A percentile compares a stretch with the other conserved stretches of the same genome.
Evolutionary conservation across 2,797 vertebrate genomes (phyloP).

Genomic region (Poecilia picta): DNA sequence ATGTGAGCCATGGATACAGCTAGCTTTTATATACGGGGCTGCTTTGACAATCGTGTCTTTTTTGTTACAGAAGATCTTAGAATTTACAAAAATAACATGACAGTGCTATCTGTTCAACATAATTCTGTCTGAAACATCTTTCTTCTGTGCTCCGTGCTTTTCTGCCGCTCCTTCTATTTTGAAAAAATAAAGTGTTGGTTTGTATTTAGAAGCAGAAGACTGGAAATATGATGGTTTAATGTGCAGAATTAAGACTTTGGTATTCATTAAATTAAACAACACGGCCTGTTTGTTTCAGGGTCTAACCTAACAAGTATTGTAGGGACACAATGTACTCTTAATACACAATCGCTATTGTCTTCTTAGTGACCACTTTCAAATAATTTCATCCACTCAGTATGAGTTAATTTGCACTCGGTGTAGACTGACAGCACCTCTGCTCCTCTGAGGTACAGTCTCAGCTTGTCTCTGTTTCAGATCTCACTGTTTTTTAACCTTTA

Average conservation of each 20-base stretch:
- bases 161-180: conserved; percentile 6
- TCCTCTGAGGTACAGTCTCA: conserved; percentile 17
- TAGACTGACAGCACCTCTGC: conserved; percentile 23
- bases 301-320: neutral
- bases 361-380: conserved; percentile 34
- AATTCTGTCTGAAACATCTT: conserved; percentile 47
- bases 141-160: conserved; percentile 45
- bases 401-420: conserved; percentile 37
- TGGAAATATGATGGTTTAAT: neutral
- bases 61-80: conserved; percentile 54
- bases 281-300: neutral
- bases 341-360: conserved; percentile 12
- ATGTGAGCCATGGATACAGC: conserved; percentile 32
- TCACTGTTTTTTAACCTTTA: neutral
- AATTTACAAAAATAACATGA: conserved; percentile 55
- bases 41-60: conserved; percentile 56
- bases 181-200: conserved; percentile 2
- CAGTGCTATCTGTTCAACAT: conserved; percentile 48
- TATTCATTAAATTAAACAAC: neutral
- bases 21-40: conserved; percentile 49
- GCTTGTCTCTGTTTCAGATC: conserved; percentile 14
- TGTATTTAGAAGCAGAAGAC: neutral
- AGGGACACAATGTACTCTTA: neutral
- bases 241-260: neutral
- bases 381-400: conserved; percentile 21